Conservation (phyloP, 2,888 invertebrate species). For the Serrognathus titanus region DNA sequence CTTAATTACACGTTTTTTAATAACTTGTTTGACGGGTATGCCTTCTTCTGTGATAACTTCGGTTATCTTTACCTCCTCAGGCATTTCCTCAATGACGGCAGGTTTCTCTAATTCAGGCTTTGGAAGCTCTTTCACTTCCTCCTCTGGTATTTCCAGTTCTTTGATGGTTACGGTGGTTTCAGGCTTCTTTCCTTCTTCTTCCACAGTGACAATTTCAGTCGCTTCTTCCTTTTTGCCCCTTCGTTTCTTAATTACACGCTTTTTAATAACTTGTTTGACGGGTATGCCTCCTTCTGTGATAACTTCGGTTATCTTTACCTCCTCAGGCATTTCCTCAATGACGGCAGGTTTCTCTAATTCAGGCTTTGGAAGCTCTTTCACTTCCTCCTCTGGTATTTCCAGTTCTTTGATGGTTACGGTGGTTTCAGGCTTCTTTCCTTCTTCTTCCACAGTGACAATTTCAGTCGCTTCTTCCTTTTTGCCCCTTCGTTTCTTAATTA, state of each 20-base stretch:
- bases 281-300: constrained; percentile 25
- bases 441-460: constrained; percentile 37
- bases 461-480: constrained; percentile 37
- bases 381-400: constrained; percentile 18
- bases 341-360: constrained; percentile 29
- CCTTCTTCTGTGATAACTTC: constrained; percentile 37
- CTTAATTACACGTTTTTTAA: constrained; percentile 34
- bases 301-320: constrained; percentile 23
- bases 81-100: constrained; percentile 24
- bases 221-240: constrained; percentile 36
- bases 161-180: constrained; percentile 26
- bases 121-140: constrained; percentile 23
- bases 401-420: constrained; percentile 36
- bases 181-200: constrained; percentile 21
- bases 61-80: constrained; percentile 34
- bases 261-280: constrained; percentile 33
- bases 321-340: constrained; percentile 15
- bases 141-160: constrained; percentile 28
- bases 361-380: constrained; percentile 1
- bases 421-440: constrained; percentile 38
- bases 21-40: constrained; percentile 30
- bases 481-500: constrained; percentile 23
- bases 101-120: constrained; percentile 28
- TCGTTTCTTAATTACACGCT: constrained; percentile 18
- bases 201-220: constrained; percentile 32